phyloP scores from a whole-genome alignment of 2,113 vertebrate species.

The Seriola rivoliana region DNA sequence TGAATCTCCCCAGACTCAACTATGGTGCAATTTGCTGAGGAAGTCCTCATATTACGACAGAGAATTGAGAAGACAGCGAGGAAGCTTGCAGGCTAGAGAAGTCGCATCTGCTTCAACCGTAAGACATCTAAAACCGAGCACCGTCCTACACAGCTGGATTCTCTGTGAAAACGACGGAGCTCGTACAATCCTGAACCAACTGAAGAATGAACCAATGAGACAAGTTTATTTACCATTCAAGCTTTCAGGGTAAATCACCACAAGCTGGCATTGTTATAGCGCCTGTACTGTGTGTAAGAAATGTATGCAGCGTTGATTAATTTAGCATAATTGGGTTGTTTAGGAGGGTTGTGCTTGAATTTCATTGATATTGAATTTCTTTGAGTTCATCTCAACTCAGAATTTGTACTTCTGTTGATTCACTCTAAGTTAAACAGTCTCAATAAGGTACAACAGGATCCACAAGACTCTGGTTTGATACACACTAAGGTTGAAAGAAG shows the following conservation, averaged over 20 bases:
- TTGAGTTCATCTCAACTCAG: too few relatives aligned
- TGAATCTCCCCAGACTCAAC: background rate
- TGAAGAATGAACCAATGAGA: background rate
- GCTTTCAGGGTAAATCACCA: slow-evolving; percentile 17
- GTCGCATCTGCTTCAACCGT: background rate
- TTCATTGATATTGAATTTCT: background rate
- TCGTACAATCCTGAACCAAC: slow-evolving; percentile 20
- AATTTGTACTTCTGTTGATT: too few relatives aligned
- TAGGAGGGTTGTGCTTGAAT: background rate
- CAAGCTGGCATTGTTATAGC: background rate
- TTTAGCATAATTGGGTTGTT: background rate
- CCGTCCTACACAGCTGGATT: background rate
- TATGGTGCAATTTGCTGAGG: background rate
- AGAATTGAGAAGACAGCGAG: slow-evolving; percentile 5
- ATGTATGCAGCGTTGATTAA: background rate
- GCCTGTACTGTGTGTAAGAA: too few relatives aligned
- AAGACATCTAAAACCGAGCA: background rate
- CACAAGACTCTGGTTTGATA: too few relatives aligned
- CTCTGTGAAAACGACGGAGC: background rate
- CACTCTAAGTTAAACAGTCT: too few relatives aligned
- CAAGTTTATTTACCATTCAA: slow-evolving; percentile 29
- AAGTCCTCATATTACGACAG: slow-evolving; percentile 21
- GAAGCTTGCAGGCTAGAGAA: background rate
- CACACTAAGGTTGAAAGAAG: too few relatives aligned
- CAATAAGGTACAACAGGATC: too few relatives aligned